Percentiles rank a stretch among this genome's conserved stretches.
Evolutionary conservation across 2,113 vertebrate species (phyloP).

Genomic region (Perognathus longimembris): DNA sequence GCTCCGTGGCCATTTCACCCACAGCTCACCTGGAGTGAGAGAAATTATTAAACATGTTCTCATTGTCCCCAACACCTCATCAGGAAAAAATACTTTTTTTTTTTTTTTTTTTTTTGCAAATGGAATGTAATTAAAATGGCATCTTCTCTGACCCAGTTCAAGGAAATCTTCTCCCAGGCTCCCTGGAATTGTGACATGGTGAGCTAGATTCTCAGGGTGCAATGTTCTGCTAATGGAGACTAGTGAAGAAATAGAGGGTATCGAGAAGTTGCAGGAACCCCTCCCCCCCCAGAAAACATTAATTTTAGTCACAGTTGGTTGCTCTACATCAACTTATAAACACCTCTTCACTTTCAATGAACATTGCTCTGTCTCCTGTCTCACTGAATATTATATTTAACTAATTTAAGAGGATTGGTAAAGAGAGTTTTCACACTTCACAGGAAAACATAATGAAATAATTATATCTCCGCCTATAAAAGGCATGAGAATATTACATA

Average conservation of each 20-base stretch:
- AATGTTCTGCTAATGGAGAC: slow-evolving; percentile 70
- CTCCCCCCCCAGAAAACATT: slow-evolving; percentile 78
- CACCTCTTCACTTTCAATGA: slow-evolving; percentile 91
- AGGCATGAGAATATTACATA: slow-evolving; percentile 88
- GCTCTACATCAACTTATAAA: slow-evolving; percentile 88
- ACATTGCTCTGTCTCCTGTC: slow-evolving; percentile 88
- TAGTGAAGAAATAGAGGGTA: slow-evolving; percentile 82
- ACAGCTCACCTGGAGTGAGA: neutral
- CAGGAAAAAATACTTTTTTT: slow-evolving; percentile 39
- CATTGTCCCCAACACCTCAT: slow-evolving; percentile 14
- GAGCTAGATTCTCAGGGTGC: slow-evolving; percentile 11
- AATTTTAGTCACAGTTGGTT: slow-evolving; percentile 89
- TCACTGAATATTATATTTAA: slow-evolving; percentile 89
- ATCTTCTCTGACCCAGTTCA: slow-evolving; percentile 49
- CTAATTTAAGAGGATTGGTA: slow-evolving; percentile 90
- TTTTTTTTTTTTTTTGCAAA: neutral
- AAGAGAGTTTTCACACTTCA: slow-evolving; percentile 93
- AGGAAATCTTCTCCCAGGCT: neutral
- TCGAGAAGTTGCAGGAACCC: slow-evolving; percentile 81
- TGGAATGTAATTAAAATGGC: slow-evolving; percentile 24
- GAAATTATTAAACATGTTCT: neutral
- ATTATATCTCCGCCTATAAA: slow-evolving; percentile 89
- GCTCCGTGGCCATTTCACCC: neutral
- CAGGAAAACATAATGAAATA: slow-evolving; percentile 92
- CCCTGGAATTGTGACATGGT: slow-evolving; percentile 2